phyloP scores from a whole-genome alignment of 2,113 vertebrate species.

The Alethe diademata region DNA sequence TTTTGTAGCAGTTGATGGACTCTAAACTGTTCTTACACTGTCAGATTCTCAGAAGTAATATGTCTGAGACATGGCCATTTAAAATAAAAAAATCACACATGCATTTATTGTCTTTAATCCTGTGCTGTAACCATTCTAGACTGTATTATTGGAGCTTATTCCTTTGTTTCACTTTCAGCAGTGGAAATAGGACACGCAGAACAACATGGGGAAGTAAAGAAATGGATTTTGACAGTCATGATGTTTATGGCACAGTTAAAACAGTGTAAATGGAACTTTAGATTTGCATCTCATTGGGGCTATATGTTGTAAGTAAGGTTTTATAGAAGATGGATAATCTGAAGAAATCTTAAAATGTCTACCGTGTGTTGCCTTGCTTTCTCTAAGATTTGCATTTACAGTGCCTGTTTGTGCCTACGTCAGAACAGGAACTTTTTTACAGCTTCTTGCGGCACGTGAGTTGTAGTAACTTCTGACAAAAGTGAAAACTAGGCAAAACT shows the following conservation, averaged over 20 bases:
- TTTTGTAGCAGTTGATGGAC: background rate
- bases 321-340: background rate
- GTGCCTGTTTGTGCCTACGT: background rate
- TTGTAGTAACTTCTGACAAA: background rate
- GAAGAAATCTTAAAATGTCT: background rate
- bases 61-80: background rate
- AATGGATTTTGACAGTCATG: background rate
- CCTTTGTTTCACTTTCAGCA: background rate
- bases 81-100: background rate
- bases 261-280: background rate
- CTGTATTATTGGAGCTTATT: background rate
- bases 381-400: background rate
- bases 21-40: background rate
- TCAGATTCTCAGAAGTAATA: background rate
- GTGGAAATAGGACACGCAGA: background rate
- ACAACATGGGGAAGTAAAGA: background rate
- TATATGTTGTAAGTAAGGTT: background rate
- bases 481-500: background rate
- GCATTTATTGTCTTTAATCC: background rate
- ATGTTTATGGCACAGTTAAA: background rate
- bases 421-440: background rate
- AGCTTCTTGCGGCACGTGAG: background rate
- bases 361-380: background rate
- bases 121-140: background rate
- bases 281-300: background rate